Percentiles rank a stretch among this genome's conserved stretches.
Evolutionary conservation across 2,888 invertebrate genomes (phyloP).

Genomic region (Acanthosepion pharaonis): DNA sequence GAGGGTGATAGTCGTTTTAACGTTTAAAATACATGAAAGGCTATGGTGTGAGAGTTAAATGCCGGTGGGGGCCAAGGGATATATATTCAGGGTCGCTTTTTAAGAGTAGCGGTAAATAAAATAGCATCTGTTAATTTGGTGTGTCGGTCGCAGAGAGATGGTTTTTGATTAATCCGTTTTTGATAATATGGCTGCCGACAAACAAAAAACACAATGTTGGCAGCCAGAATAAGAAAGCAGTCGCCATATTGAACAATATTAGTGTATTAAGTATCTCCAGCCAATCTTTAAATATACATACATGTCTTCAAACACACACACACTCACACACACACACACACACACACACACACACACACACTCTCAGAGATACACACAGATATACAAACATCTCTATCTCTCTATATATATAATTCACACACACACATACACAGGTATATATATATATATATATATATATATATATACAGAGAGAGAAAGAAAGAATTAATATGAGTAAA

Average conservation of each 20-base stretch:
- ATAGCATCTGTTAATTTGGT: slow-evolving; percentile 20
- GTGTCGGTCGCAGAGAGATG: slow-evolving; percentile 9
- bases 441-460: too few species aligned
- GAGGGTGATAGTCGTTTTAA: background rate
- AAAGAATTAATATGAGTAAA: too few species aligned
- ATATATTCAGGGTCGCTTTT: background rate
- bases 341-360: too few species aligned
- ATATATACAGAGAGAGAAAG: too few species aligned
- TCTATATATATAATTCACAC: too few species aligned
- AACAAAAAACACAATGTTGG: background rate
- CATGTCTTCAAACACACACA: background rate
- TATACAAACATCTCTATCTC: too few species aligned
- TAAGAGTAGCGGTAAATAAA: background rate
- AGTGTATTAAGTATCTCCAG: background rate
- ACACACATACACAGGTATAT: too few species aligned
- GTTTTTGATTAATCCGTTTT: slow-evolving; percentile 21
- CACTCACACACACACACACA: too few species aligned
- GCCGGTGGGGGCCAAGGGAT: background rate
- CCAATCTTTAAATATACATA: background rate
- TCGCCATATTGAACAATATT: background rate
- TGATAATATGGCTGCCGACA: background rate
- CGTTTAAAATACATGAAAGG: slow-evolving; percentile 13
- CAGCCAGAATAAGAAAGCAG: background rate
- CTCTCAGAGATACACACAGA: too few species aligned
- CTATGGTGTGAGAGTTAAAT: too few species aligned